Conservation (phyloP, 2,113 vertebrate species). For the Ochotona princeps region DNA sequence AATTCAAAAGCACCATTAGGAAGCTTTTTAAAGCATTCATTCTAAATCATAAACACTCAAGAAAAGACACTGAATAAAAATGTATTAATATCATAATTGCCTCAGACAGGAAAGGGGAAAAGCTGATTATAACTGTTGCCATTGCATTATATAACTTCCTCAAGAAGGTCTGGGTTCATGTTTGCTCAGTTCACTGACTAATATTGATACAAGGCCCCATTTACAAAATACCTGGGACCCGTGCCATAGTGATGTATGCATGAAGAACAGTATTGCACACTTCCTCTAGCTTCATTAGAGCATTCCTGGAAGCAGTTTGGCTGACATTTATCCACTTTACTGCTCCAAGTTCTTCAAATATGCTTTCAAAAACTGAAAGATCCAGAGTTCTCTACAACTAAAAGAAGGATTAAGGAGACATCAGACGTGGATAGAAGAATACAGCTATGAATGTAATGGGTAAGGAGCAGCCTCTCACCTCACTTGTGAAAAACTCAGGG, state of each 20-base stretch:
- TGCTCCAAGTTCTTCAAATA: not conserved
- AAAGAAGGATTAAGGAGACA: not conserved
- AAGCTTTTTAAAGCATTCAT: not conserved
- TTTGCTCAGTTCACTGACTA: not conserved
- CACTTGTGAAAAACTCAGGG: not conserved
- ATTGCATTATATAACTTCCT: not conserved
- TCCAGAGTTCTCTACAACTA: not conserved
- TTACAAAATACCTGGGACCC: not conserved
- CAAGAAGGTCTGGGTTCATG: not conserved
- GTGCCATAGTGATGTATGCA: not conserved
- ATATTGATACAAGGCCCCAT: not conserved
- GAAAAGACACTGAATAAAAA: not conserved
- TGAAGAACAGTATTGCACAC: not conserved
- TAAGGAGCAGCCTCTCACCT: not conserved
- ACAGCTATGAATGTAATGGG: not conserved
- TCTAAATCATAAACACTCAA: conserved; percentile 12
- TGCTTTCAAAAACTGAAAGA: not conserved
- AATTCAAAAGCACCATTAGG: not conserved
- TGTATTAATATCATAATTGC: not conserved
- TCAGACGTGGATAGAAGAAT: not conserved
- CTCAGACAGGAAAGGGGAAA: not conserved
- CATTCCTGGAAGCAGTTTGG: not conserved
- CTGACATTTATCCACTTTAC: not conserved
- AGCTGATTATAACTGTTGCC: not conserved
- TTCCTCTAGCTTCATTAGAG: not conserved